Evolutionary conservation across 2,113 vertebrate genomes (phyloP).

Genomic region (Salvelinus fontinalis): DNA sequence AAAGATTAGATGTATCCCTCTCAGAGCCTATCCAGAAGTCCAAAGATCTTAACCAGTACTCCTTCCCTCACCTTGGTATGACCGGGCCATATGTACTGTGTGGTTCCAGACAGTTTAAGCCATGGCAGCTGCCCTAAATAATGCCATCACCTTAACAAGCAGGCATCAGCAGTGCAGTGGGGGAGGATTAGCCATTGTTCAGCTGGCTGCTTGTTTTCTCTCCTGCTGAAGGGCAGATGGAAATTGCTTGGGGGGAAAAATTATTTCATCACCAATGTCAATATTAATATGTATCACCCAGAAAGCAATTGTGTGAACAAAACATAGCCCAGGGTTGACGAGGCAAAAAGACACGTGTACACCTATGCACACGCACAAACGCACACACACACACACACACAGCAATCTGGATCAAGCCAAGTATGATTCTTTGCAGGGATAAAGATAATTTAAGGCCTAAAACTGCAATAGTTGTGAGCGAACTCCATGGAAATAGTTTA

Average conservation of each 20-base stretch:
- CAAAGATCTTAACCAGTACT: conserved; percentile 7
- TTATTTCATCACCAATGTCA: conserved; percentile 63
- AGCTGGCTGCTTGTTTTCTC: conserved; percentile 51
- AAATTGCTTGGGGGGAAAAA: conserved; percentile 53
- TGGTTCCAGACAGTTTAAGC: conserved; percentile 42
- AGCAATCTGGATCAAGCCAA: background rate
- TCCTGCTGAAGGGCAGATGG: conserved; percentile 67
- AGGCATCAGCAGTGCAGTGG: conserved; percentile 41
- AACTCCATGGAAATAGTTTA: background rate
- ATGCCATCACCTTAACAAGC: conserved; percentile 58
- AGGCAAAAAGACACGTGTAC: background rate
- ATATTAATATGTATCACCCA: conserved; percentile 63
- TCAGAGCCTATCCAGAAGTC: background rate
- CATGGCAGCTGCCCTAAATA: conserved; percentile 56
- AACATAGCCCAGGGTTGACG: conserved; percentile 6
- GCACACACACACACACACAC: background rate
- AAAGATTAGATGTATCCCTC: conserved; percentile 28
- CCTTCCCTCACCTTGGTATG: conserved; percentile 43
- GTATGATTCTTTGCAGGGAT: background rate
- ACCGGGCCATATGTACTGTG: conserved; percentile 35
- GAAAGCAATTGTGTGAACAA: conserved; percentile 41
- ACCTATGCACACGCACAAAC: background rate
- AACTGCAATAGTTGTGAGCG: background rate
- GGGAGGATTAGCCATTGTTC: conserved; percentile 47
- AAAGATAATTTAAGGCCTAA: background rate